Base-by-base conservation (phyloP, 2,888 invertebrate genomes). In the Oligia fasciuncula region DNA sequence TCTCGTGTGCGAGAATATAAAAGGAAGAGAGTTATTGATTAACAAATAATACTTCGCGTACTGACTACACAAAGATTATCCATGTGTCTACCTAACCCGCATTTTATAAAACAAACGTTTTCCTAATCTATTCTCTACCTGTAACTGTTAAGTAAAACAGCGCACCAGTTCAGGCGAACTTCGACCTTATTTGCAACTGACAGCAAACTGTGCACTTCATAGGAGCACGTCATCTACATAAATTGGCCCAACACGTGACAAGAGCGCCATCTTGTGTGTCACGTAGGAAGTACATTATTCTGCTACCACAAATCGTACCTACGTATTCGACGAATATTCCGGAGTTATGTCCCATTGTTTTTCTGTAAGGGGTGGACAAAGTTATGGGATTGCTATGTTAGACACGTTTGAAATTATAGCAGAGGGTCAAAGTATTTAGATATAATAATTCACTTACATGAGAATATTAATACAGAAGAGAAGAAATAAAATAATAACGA, bases 221-320 rank as follows among this genome's bases (percentile, higher is more conserved):
- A 83, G 60, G 68, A 83, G 85, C 90, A 91, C 91, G 92, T 91
- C 89, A 91, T 90, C 88, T 88, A 90, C 91, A 92, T 92, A 92
- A 91, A 93, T 92, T 91, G 89, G 87, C 87, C 88, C 80, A 76
- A 72, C 49, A 79, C 89, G 88, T 89, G 89, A 87, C 83, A 87
- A 76, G 65, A 73, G 75, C 80, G 77, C 88, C 85, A 79, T 88
- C 83, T 81, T 83, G 79, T 73, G 80, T 69, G 81, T 86, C 88
- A 89, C 88, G 88, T 88, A 88, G 77, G 73, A 79, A 79, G 86
- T 85, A 89, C 76, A 88, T 89, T 88, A 88, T 84, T 86, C 86
- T 80, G 86, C 79, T 75, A 85, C 89, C 88, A 88, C 88, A 88
- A 88, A 88, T 89, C 86, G 83, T 76, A 85, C n/a, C n/a, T n/a